phyloP scores from a whole-genome alignment of 2,888 invertebrate genomes.

The Agrenia bidenticulata region DNA sequence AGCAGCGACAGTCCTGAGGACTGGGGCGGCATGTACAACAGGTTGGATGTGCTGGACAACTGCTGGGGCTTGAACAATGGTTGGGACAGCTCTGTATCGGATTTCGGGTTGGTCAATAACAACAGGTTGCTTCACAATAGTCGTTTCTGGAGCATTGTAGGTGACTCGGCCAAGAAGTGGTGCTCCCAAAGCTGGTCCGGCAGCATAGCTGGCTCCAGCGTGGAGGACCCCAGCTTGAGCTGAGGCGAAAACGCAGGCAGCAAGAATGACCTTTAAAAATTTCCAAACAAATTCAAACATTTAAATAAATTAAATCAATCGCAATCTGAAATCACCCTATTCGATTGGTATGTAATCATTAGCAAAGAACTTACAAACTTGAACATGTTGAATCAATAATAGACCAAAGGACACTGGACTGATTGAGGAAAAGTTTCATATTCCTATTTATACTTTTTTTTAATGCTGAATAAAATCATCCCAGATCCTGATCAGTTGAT shows the following conservation, averaged over 20 bases:
- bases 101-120: conserved; percentile 55
- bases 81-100: conserved; percentile 46
- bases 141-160: conserved; percentile 54
- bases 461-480: background rate
- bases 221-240: conserved; percentile 42
- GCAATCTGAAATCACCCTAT: background rate
- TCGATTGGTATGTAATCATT: background rate
- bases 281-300: background rate
- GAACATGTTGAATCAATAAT: conserved; percentile 42
- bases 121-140: conserved; percentile 55
- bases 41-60: conserved; percentile 20
- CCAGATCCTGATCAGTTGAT: background rate
- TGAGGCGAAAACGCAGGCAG: conserved; percentile 38
- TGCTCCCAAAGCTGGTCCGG: conserved; percentile 53
- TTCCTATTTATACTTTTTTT: conserved; percentile 37
- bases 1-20: conserved; percentile 22
- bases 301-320: conserved; percentile 7
- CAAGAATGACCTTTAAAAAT: conserved; percentile 41
- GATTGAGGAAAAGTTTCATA: conserved; percentile 18
- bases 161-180: conserved; percentile 55
- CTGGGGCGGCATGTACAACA: conserved; percentile 23
- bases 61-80: conserved; percentile 42
- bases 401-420: conserved; percentile 31
- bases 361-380: conserved; percentile 38
- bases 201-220: conserved; percentile 18